Conservation (phyloP, 2,113 vertebrate genomes). For the Daboia siamensis region DNA sequence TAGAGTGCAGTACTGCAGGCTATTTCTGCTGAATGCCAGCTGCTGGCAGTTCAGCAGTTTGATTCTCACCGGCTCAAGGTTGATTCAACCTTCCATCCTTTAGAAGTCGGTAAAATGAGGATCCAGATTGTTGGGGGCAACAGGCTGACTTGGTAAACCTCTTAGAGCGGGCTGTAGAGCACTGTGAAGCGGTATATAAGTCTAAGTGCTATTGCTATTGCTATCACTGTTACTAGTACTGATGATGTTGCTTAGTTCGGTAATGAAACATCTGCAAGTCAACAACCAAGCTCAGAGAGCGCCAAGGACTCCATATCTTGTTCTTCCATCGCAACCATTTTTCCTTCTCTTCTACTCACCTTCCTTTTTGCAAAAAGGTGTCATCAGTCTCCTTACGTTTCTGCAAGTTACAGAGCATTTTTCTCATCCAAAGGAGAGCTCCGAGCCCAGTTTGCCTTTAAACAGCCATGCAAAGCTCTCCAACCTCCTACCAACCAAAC, state of each 20-base stretch:
- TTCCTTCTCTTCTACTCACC: not conserved
- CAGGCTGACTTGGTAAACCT: too few relatives aligned
- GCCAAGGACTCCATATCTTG: not conserved
- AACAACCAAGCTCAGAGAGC: not conserved
- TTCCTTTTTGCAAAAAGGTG: not conserved
- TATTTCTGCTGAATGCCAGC: too few relatives aligned
- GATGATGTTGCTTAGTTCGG: not conserved
- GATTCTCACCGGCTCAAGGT: too few relatives aligned
- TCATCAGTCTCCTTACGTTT: not conserved
- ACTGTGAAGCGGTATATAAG: too few relatives aligned
- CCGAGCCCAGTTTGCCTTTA: not conserved
- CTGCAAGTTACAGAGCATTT: not conserved
- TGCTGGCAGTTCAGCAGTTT: too few relatives aligned
- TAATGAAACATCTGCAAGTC: not conserved
- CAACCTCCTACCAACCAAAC: not conserved
- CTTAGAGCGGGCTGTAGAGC: too few relatives aligned
- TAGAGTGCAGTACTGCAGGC: too few relatives aligned
- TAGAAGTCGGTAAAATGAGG: too few relatives aligned
- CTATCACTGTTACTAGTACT: not conserved
- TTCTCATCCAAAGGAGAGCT: not conserved
- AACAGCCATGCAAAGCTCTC: not conserved
- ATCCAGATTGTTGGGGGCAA: too few relatives aligned
- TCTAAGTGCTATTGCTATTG: too few relatives aligned
- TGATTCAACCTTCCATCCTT: too few relatives aligned
- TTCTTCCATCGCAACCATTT: too few relatives aligned